A percentile compares a stretch with the other conserved stretches of the same genome.
Conservation (phyloP, 2,888 invertebrate genomes). For the Bellardia pandia region DNA sequence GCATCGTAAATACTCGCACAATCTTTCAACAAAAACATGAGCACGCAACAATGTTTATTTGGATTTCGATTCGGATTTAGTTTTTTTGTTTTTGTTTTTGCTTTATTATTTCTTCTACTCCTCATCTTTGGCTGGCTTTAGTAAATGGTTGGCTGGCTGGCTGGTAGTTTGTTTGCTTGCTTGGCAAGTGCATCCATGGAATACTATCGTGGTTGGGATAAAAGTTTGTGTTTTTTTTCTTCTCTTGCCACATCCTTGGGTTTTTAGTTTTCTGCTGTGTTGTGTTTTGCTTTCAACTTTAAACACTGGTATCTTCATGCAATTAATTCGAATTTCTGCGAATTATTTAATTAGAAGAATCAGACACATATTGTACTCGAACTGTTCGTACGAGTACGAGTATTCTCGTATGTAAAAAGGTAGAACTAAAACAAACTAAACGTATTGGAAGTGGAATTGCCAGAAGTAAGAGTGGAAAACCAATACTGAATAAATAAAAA, state of each 20-base stretch:
- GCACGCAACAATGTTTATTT: slow-evolving; percentile 73
- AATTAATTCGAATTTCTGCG: slow-evolving; percentile 85
- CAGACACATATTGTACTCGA: slow-evolving; percentile 73
- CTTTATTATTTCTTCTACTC: slow-evolving; percentile 20
- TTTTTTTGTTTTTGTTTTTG: slow-evolving; percentile 12
- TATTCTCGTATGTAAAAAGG: slow-evolving; percentile 28
- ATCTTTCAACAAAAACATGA: slow-evolving; percentile 73
- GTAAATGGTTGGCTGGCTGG: slow-evolving; percentile 34
- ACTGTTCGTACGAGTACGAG: slow-evolving; percentile 36
- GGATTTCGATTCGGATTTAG: slow-evolving; percentile 59
- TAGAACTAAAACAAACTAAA: slow-evolving; percentile 11
- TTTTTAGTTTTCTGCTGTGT: slow-evolving; percentile 31
- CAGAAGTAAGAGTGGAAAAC: slow-evolving; percentile 33
- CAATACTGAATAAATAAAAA: slow-evolving; percentile 15
- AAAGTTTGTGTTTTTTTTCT: slow-evolving; percentile 38
- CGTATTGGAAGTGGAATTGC: slow-evolving; percentile 15
- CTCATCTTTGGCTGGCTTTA: slow-evolving; percentile 12
- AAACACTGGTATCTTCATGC: slow-evolving; percentile 81
- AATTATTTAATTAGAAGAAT: slow-evolving; percentile 84
- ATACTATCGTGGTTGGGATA: slow-evolving; percentile 69
- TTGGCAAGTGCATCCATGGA: slow-evolving; percentile 61
- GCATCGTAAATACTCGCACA: slow-evolving; percentile 73
- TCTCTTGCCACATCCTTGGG: slow-evolving; percentile 63
- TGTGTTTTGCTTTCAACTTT: slow-evolving; percentile 59
- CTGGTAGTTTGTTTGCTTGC: slow-evolving; percentile 5